Evolutionary conservation across 2,113 vertebrate genomes (phyloP).

Genomic region (Phoenicopterus ruber): DNA sequence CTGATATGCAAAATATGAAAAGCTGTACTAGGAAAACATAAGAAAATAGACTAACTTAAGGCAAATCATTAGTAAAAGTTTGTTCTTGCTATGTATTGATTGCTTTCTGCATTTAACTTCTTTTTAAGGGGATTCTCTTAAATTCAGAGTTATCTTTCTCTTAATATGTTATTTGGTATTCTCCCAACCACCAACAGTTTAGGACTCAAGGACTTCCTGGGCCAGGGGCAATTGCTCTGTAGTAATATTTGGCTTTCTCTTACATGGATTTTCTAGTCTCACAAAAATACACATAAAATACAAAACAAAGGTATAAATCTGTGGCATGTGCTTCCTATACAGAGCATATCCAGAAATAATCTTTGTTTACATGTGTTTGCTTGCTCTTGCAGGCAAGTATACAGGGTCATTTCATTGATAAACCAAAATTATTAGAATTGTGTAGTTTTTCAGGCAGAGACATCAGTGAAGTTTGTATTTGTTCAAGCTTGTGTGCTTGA

Average conservation of each 20-base stretch:
- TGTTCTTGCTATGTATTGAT: neutral
- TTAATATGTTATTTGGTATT: neutral
- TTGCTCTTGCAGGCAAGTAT: neutral
- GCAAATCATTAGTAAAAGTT: neutral
- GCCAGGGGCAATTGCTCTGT: neutral
- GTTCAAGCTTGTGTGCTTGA: neutral
- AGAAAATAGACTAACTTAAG: neutral
- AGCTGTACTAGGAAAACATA: neutral
- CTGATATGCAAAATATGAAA: neutral
- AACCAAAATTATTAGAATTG: neutral
- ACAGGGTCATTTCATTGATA: neutral
- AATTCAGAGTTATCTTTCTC: neutral
- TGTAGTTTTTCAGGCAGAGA: neutral
- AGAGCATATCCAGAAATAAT: neutral
- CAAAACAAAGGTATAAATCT: neutral
- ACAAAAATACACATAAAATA: neutral
- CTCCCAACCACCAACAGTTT: neutral
- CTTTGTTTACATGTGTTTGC: neutral
- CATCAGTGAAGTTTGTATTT: neutral
- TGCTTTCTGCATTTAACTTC: neutral
- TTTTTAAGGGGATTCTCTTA: neutral
- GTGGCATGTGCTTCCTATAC: neutral
- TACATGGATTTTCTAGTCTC: neutral
- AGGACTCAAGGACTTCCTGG: neutral
- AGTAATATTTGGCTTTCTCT: neutral